Percentiles rank a stretch among this genome's conserved stretches.
Conservation (phyloP, 2,888 invertebrate genomes). For the Leucophora obtusa region DNA sequence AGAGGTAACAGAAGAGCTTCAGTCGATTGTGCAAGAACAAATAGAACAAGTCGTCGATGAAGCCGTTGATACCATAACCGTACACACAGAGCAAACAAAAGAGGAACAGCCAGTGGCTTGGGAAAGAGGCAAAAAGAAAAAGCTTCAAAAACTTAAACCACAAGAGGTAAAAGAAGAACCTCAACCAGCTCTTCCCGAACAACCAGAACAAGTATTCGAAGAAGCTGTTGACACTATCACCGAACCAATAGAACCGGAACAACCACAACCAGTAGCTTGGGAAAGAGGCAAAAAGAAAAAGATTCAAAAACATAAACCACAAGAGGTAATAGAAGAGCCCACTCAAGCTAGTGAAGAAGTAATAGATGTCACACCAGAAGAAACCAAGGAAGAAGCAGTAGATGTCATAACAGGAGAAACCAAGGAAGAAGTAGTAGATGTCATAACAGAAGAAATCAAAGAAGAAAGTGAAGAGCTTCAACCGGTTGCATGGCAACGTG, state of each 20-base stretch:
- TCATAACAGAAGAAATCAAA: slow-evolving; percentile 22
- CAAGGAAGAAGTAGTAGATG: slow-evolving; percentile 30
- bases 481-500: slow-evolving; percentile 66
- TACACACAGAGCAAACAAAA: slow-evolving; percentile 43
- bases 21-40: slow-evolving; percentile 36
- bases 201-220: slow-evolving; percentile 65
- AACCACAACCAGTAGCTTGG: slow-evolving; percentile 75
- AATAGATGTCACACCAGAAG: slow-evolving; percentile 22
- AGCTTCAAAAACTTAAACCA: slow-evolving; percentile 69
- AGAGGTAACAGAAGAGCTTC: background rate
- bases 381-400: slow-evolving; percentile 25
- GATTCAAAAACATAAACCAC: slow-evolving; percentile 69
- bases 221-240: slow-evolving; percentile 63
- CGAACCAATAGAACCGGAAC: slow-evolving; percentile 63
- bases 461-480: slow-evolving; percentile 73
- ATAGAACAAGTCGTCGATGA: slow-evolving; percentile 68
- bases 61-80: slow-evolving; percentile 53
- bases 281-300: slow-evolving; percentile 76
- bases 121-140: slow-evolving; percentile 71
- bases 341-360: slow-evolving; percentile 14
- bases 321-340: slow-evolving; percentile 22
- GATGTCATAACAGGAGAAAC: slow-evolving; percentile 32
- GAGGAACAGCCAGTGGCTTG: slow-evolving; percentile 74
- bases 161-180: slow-evolving; percentile 72
- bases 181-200: slow-evolving; percentile 38